phyloP scores from a whole-genome alignment of 1,140 invertebrate genomes.

The Aleiodes sp. region DNA sequence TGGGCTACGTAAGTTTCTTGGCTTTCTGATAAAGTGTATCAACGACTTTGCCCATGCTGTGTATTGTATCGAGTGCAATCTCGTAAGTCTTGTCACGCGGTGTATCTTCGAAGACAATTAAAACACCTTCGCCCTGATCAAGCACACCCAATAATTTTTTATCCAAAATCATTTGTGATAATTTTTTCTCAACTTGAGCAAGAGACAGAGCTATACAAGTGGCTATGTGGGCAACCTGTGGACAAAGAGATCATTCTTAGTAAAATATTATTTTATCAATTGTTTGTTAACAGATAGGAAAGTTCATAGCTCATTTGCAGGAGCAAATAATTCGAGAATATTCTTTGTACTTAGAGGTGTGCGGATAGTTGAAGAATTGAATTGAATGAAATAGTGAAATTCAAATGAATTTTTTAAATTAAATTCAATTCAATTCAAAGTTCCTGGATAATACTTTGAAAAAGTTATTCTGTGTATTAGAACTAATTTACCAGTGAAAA shows the following conservation, averaged over 20 bases:
- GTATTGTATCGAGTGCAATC: slow-evolving; percentile 95
- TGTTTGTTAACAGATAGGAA: not conserved
- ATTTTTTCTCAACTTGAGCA: slow-evolving; percentile 95
- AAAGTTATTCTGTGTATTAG: too few relatives aligned
- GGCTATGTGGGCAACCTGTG: slow-evolving; percentile 81
- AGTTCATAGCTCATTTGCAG: not conserved
- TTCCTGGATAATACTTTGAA: too few relatives aligned
- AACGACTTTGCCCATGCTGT: slow-evolving; percentile 99
- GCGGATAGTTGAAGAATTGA: too few relatives aligned
- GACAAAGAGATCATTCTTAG: slow-evolving; percentile 15
- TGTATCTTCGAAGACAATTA: slow-evolving; percentile 97
- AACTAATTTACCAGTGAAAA: too few relatives aligned
- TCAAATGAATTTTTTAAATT: too few relatives aligned
- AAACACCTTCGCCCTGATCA: slow-evolving; percentile 96
- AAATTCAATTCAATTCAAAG: too few relatives aligned
- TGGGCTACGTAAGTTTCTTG: slow-evolving; percentile 92
- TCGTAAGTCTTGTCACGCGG: slow-evolving; percentile 97
- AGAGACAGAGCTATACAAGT: slow-evolving; percentile 88
- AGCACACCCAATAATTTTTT: slow-evolving; percentile 97
- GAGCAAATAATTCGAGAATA: too few relatives aligned
- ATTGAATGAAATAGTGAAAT: too few relatives aligned
- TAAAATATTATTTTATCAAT: not conserved
- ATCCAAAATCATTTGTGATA: slow-evolving; percentile 99
- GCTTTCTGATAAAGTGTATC: slow-evolving; percentile 98
- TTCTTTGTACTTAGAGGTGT: too few relatives aligned